Conservation (phyloP, 2,113 vertebrate species). For the Leptodactylus fuscus region DNA sequence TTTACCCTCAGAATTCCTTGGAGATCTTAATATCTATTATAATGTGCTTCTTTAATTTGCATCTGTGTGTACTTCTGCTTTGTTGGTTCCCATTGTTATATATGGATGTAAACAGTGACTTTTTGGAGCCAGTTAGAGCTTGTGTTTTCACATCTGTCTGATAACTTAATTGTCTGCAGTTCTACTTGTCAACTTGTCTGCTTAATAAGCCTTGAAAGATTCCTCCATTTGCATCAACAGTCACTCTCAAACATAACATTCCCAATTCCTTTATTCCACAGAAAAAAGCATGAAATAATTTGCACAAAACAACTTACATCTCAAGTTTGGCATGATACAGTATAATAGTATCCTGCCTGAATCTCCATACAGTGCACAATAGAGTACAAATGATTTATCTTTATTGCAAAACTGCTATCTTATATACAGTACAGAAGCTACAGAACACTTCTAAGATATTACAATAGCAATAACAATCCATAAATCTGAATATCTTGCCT, state of each 20-base stretch:
- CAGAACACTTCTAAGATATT: neutral
- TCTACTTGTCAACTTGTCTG: conserved; percentile 32
- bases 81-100: conserved; percentile 11
- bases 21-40: no score
- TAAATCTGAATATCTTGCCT: neutral
- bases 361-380: neutral
- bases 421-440: neutral
- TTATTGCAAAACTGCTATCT: neutral
- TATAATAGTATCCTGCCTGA: neutral
- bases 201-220: conserved; percentile 39
- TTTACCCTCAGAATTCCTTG: no score
- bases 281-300: neutral
- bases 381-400: neutral
- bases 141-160: conserved; percentile 33
- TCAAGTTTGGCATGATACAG: neutral
- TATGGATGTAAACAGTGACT: neutral
- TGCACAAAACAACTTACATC: neutral
- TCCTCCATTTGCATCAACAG: conserved; percentile 11
- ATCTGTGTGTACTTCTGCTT: neutral
- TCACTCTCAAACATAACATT: neutral
- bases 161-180: conserved; percentile 43
- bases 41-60: no score
- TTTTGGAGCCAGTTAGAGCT: neutral
- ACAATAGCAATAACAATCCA: neutral
- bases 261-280: neutral